phyloP scores from a whole-genome alignment of 2,113 vertebrate species.

The Anguilla japonica region DNA sequence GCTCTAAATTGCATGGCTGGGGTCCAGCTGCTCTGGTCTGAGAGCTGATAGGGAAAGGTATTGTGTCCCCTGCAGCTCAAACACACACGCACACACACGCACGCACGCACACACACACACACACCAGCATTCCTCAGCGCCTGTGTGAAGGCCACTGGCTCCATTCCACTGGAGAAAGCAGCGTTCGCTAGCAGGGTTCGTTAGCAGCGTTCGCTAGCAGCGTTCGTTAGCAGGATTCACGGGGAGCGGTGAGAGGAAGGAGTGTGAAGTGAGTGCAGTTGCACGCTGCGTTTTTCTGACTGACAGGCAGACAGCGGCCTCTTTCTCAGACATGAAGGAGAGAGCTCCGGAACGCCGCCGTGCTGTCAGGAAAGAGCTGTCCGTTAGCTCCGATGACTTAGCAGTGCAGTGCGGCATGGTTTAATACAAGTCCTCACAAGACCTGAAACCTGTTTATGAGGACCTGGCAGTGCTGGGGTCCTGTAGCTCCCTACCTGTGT shows the following conservation, averaged over 20 bases:
- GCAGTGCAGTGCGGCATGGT: conserved; percentile 12
- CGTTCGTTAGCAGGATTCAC: neutral
- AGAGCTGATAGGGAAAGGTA: neutral
- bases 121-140: too few relatives aligned
- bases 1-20: neutral
- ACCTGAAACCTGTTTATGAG: neutral
- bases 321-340: neutral
- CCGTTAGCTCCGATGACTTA: conserved; percentile 28
- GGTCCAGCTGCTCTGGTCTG: neutral
- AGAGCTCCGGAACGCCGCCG: neutral
- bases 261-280: neutral
- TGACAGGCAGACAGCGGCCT: neutral
- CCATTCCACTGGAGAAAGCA: too few relatives aligned
- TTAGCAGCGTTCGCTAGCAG: too few relatives aligned
- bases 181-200: too few relatives aligned
- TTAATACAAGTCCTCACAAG: neutral
- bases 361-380: neutral
- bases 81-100: too few relatives aligned
- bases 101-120: too few relatives aligned
- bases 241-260: neutral
- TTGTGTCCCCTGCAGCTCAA: too few relatives aligned
- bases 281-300: neutral
- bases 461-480: neutral
- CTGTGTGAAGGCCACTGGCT: too few relatives aligned
- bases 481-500: too few relatives aligned